Evolutionary conservation across 2,888 invertebrate species (phyloP).

Genomic region (Drosophila dives): DNA sequence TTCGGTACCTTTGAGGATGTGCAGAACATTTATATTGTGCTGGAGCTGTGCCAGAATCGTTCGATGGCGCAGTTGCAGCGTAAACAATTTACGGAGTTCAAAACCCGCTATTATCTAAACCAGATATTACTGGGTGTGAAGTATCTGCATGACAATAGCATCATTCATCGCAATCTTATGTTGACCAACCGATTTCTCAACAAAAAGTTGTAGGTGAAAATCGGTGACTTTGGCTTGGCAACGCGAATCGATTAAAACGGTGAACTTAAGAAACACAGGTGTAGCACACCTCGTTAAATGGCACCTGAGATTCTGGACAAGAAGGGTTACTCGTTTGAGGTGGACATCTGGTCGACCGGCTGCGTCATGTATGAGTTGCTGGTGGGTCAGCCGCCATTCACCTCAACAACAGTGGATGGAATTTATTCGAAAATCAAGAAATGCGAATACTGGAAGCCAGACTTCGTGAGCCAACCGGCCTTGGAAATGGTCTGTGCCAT

Average conservation of each 20-base stretch:
- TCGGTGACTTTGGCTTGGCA: conserved; percentile 99
- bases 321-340: conserved; percentile 99
- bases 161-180: conserved; percentile 99
- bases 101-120: conserved; percentile 97
- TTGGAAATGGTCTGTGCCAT: conserved; percentile 92
- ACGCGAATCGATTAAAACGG: conserved; percentile 95
- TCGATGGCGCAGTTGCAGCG: conserved; percentile 99
- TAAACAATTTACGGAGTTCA: conserved; percentile 96
- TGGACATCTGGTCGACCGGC: conserved; percentile 99
- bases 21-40: conserved; percentile 96
- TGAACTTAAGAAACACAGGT: conserved; percentile 95
- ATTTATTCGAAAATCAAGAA: conserved; percentile 97
- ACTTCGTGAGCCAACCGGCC: conserved; percentile 88
- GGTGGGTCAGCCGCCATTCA: conserved; percentile 98
- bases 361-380: conserved; percentile 99
- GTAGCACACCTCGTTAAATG: conserved; percentile 99
- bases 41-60: conserved; percentile 97
- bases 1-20: conserved; percentile 97
- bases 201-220: conserved; percentile 96
- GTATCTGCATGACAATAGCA: conserved; percentile 95
- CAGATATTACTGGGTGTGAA: conserved; percentile 96
- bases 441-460: conserved; percentile 95
- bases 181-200: conserved; percentile 99
- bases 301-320: conserved; percentile 99
- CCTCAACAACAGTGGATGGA: conserved; percentile 96